Base-by-base conservation (phyloP, 2,113 vertebrate species). In the Tragelaphus buxtoni region DNA sequence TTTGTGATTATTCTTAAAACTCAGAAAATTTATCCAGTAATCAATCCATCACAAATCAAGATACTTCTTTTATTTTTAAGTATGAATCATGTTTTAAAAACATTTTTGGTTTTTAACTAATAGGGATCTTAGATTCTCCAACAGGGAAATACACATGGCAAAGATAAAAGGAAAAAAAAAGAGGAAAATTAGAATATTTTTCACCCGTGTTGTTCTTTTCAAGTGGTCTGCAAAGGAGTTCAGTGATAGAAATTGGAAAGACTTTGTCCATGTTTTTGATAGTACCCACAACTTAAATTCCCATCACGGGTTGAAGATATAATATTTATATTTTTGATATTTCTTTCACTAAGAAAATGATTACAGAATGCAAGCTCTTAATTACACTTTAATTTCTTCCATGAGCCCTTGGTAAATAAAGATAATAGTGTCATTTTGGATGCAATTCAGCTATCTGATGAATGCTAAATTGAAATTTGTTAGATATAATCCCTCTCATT, bases 371-470 rank as follows among this genome's bases (percentile, higher is more conserved):
- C 22, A 26, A 42, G 39, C 7, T 87, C 20, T 84, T 90, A 83
- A 76, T 94, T 24, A 92, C 49, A 30, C 45, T 96, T 88, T 94
- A 95, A 95, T 92, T 96, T 97, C 42, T 87, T 56, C 76, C 89
- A 24, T 53, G 74, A 91, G 51, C 49, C 56, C 81, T 94, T 94
- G 91, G 93, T 95, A 92, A 72, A 85, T 49, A 95, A 84, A 87
- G 45, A 63, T 30, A 65, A 95, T 45, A 60, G n/a, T 65, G 42
- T 96, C 93, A 84, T 94, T 87, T 45, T 95, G 95, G 93, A 97
- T 77, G 26, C 24, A 80, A 24, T 87, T 97, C 81, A 92, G 58
- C 91, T 90, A 80, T 97, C 51, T 89, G 72, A 92, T 94, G 61
- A 94, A 84, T 16, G 35, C 39, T 87, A 28, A 63, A 60, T 95